These are phyloP conservation scores for Ypsolopha scabrella DNA, from an alignment of 2,888 invertebrate species.

Conservation along the genomic window DNA sequence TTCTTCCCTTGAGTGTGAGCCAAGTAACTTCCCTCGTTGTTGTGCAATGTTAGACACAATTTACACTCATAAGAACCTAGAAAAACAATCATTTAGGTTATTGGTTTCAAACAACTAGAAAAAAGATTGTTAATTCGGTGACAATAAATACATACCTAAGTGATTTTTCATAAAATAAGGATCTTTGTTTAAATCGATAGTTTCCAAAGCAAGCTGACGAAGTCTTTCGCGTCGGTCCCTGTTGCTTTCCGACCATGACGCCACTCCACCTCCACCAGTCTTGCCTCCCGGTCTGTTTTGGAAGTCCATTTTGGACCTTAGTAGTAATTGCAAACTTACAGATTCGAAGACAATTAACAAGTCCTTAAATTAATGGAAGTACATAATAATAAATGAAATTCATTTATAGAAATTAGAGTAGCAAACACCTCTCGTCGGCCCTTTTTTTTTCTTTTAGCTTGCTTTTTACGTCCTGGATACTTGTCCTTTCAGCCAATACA, in stretches of 20 bases:
- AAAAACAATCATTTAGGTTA: conserved; percentile 15
- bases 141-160: conserved; percentile 70
- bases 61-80: conserved; percentile 97
- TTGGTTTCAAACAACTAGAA: neutral
- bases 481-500: no score
- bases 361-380: no score
- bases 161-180: conserved; percentile 99
- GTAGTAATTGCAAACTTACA: no score
- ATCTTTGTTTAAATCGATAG: conserved; percentile 99
- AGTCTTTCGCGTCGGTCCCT: conserved; percentile 95
- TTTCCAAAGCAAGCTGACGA: conserved; percentile 96
- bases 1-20: conserved; percentile 99
- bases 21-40: conserved; percentile 98
- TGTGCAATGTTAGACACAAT: conserved; percentile 96
- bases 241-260: conserved; percentile 99
- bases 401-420: no score
- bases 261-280: conserved; percentile 99
- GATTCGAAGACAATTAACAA: no score
- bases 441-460: no score
- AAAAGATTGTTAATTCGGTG: neutral
- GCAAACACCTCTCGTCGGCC: no score
- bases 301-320: conserved; percentile 85
- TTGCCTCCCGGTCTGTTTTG: conserved; percentile 99
- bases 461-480: no score
- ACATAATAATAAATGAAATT: no score